Evolutionary conservation across 2,797 vertebrate species (phyloP).

Genomic region (Pseudopleuronectes americanus): DNA sequence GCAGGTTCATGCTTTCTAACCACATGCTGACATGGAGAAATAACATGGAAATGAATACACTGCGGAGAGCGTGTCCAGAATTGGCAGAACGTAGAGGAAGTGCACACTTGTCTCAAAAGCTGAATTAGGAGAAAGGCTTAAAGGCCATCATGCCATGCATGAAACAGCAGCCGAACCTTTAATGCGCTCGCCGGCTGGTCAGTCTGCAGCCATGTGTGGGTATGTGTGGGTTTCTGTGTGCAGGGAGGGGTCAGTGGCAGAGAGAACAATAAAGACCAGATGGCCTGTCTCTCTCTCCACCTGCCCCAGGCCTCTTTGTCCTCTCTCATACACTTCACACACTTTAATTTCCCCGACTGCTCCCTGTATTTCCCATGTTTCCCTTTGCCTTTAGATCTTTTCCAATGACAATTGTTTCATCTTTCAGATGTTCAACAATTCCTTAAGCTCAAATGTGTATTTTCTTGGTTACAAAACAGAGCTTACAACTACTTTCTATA

Average conservation of each 20-base stretch:
- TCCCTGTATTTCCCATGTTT: background rate
- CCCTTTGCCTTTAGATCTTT: background rate
- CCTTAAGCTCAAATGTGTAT: background rate
- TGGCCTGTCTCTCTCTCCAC: slow-evolving; percentile 65
- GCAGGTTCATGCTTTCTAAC: background rate
- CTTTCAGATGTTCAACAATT: background rate
- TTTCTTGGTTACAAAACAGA: background rate
- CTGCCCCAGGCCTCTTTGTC: slow-evolving; percentile 59
- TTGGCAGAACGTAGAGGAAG: slow-evolving; percentile 1
- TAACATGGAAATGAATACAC: background rate
- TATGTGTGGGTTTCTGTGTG: background rate
- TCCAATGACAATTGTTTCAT: background rate
- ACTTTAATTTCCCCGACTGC: slow-evolving; percentile 4
- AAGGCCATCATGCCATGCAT: slow-evolving; percentile 14
- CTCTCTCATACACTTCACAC: slow-evolving; percentile 12
- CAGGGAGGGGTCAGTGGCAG: slow-evolving; percentile 38
- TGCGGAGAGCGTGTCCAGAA: background rate
- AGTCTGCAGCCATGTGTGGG: slow-evolving; percentile 18
- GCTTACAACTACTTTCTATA: background rate
- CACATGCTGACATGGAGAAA: background rate
- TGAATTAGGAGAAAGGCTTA: background rate
- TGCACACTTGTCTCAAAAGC: background rate
- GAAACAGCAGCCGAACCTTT: slow-evolving; percentile 22
- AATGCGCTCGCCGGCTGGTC: slow-evolving; percentile 55
- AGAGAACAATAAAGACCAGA: slow-evolving; percentile 73